Evolutionary conservation across 2,113 vertebrate species (phyloP).

Genomic region (Carollia perspicillata): DNA sequence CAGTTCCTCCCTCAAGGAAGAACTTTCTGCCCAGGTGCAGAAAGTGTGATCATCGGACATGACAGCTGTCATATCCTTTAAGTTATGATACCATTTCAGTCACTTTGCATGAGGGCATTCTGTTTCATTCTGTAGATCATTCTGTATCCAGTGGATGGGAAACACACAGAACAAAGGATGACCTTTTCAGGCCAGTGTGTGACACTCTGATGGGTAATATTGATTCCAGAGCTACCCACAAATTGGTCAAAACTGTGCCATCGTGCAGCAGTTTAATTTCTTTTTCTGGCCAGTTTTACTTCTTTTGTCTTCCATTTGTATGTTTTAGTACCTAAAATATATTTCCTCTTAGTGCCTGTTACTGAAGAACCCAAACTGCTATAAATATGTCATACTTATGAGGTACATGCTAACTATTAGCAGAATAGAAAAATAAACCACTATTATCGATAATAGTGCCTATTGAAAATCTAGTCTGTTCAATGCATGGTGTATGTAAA

Average conservation of each 20-base stretch:
- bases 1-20: not conserved
- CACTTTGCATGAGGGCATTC: not conserved
- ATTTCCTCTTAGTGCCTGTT: not conserved
- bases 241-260: not conserved
- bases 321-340: not conserved
- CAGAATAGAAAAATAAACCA: not conserved
- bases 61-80: not conserved
- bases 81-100: fast-evolving
- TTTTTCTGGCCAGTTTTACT: not conserved
- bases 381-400: not conserved
- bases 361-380: not conserved
- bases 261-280: not conserved
- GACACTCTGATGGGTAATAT: not conserved
- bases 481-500: not conserved
- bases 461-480: not conserved
- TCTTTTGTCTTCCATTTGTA: not conserved
- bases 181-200: fast-evolving
- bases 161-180: not conserved
- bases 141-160: not conserved
- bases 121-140: not conserved
- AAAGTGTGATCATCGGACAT: not conserved
- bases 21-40: fast-evolving
- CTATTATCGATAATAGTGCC: not conserved
- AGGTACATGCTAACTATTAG: not conserved
- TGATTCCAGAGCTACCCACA: not conserved